Base-by-base conservation (phyloP, 2,888 invertebrate species). In the Bombyx huttoni region DNA sequence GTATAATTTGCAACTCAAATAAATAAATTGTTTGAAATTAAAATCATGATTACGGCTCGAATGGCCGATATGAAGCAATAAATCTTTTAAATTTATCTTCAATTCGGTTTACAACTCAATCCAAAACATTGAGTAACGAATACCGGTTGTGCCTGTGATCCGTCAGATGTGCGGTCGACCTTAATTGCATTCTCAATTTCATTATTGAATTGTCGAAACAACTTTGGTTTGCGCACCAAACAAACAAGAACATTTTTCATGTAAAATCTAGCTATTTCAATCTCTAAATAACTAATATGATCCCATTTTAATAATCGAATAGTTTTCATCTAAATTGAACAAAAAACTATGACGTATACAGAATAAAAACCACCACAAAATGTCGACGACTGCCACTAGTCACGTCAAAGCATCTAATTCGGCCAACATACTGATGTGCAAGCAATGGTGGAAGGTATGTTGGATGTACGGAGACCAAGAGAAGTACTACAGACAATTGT, bases 371-470 rank as follows among this genome's bases (percentile, higher is more conserved):
- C 53, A 59, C 24, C 54, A 52, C 64, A 78, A 75, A 67, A 89
- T 89, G 89, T 89, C 89, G 52, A 80, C 89, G 24, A 89, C 89
- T 51, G 89, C 89, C 7, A 89, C 88, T 24, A 73, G 84, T 55
- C 89, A 89, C 58, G 85, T 89, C 46, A 89, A 89, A 65, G 73
- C 87, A 12, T 89, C 89, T 5, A 89, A 89, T 62, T 88, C 93
- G 46, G 93, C 93, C 57, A 94, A 94, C 81, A 92, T 94, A 73
- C 81, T 94, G 58, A 94, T 94, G 92, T 94, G 94, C 87, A 93
- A 93, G 78, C 94, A 95, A 89, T 95, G 95, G 95, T 95, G 95
- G 95, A 94, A 94, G 80, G 95, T 95, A 56, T 95, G 95, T 72
- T 95, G 94, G 92, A 92, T 95, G 90, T 93, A 95, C 73, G 95